Evolutionary conservation across 2,113 vertebrate genomes (phyloP).

Genomic region (Pagrus major): DNA sequence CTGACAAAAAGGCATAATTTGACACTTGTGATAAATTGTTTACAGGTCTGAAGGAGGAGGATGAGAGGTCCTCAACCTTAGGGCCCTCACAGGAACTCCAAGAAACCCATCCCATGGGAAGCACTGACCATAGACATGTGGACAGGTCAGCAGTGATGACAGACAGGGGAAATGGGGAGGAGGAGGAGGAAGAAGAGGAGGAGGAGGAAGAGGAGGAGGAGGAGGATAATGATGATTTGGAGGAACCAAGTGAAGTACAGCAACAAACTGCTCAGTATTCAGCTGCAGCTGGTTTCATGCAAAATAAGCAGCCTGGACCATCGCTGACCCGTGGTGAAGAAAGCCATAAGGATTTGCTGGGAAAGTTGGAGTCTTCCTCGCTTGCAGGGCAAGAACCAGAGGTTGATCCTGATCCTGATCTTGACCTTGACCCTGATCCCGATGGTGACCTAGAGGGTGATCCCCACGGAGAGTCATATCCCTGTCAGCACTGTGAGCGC

Average conservation of each 20-base stretch:
- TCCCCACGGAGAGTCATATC: constrained; percentile 85
- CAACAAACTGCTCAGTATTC: constrained; percentile 52
- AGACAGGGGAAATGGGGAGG: constrained; percentile 49
- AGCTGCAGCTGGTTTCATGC: constrained; percentile 47
- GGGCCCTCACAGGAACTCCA: constrained; percentile 83
- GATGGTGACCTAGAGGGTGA: constrained; percentile 87
- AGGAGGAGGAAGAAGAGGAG: constrained; percentile 60
- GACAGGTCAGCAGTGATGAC: constrained; percentile 69
- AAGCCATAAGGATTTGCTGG: constrained; percentile 55
- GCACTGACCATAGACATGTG: constrained; percentile 65
- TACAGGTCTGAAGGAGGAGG: constrained; percentile 82
- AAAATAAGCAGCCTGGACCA: constrained; percentile 68
- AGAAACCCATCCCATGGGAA: constrained; percentile 77
- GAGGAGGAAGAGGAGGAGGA: constrained; percentile 52
- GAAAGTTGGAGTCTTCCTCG: constrained; percentile 69
- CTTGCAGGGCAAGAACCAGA: constrained; percentile 75
- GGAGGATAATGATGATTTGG: constrained; percentile 54
- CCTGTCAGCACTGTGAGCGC: constrained; percentile 94
- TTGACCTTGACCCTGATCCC: constrained; percentile 79
- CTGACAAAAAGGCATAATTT: neutral
- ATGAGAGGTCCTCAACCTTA: constrained; percentile 81
- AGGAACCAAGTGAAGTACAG: constrained; percentile 46
- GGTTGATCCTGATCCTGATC: constrained; percentile 78
- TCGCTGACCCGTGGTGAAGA: constrained; percentile 50
- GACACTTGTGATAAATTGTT: constrained; percentile 2